Base-by-base conservation (phyloP, 2,113 vertebrate genomes). In the Podilymbus podiceps region DNA sequence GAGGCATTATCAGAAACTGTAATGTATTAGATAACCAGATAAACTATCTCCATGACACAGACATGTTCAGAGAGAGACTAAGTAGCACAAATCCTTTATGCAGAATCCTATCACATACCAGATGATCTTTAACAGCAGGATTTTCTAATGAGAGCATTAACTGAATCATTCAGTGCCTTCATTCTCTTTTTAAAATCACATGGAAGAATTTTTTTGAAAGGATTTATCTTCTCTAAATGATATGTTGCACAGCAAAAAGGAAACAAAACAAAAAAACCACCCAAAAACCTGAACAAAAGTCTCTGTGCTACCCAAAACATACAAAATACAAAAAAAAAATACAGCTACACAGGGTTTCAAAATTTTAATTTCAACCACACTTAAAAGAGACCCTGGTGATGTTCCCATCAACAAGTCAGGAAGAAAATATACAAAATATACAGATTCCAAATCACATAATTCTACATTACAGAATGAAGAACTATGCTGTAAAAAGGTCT, bases 71-170 rank as follows among this genome's bases (percentile, higher is more conserved):
- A 72, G 49, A 62, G n/a, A 71, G n/a, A 90, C 69, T 53, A 92
- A 91, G 58, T 14, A 83, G 74, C 49, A 87, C 25, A 93, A 95
- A 94, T 85, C 93, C 66, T 89, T 74, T 73, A n/a, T 38, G 59
- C n/a, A 83, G 77, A 96, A 75, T 69, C 58, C 74, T 87, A 28
- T 87, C 86, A 62, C 56, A 81, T 28, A 64, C 62, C 52, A 91
- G 87, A 82, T 81, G 80, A 96, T 92, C 72, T 68, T 82, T 82
- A 87, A 73, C 58, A 92, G 76, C 73, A 87, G 80, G 86, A 94
- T 97, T 96, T 96, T 76, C 84, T 87, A 91, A 92, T 62, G 66
- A 91, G 69, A 92, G 22, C 62, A 85, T 76, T 91, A 87, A 95
- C 38, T 68, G 76, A 93, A 35, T 92, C 50, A 59, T 30, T 13